These are phyloP conservation scores for Rousettus leschenaultii DNA, from an alignment of 2,113 vertebrate species.

Conservation along the genomic window DNA sequence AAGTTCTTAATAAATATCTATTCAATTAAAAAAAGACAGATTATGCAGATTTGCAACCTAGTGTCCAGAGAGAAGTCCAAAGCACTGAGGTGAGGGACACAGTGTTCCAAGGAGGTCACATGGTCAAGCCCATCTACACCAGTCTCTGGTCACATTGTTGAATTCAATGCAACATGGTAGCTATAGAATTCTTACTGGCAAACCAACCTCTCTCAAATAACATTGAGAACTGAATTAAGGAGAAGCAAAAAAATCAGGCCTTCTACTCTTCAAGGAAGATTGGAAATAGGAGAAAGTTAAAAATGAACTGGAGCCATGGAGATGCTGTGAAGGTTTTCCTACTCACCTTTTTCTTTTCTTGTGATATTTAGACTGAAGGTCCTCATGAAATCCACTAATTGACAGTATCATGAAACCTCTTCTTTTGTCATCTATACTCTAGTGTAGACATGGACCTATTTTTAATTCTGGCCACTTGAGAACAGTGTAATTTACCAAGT, in stretches of 20 bases:
- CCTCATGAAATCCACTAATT: neutral
- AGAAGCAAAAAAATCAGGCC: neutral
- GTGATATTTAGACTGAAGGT: neutral
- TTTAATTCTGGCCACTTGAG: constrained; percentile 43
- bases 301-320: neutral
- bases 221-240: neutral
- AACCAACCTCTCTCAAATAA: neutral
- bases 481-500: constrained; percentile 51
- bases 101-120: neutral
- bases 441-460: neutral
- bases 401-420: neutral
- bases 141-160: neutral
- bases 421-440: neutral
- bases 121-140: neutral
- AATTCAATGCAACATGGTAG: neutral
- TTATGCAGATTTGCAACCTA: neutral
- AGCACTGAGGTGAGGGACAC: neutral
- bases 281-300: neutral
- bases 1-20: neutral
- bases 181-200: neutral
- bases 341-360: neutral
- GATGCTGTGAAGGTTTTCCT: neutral
- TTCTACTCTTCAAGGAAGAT: neutral
- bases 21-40: neutral
- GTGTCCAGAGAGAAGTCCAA: neutral